A percentile compares a stretch with the other conserved stretches of the same genome.
Evolutionary conservation across 2,888 invertebrate genomes (phyloP).

Genomic region (Leptinotarsa juncta): DNA sequence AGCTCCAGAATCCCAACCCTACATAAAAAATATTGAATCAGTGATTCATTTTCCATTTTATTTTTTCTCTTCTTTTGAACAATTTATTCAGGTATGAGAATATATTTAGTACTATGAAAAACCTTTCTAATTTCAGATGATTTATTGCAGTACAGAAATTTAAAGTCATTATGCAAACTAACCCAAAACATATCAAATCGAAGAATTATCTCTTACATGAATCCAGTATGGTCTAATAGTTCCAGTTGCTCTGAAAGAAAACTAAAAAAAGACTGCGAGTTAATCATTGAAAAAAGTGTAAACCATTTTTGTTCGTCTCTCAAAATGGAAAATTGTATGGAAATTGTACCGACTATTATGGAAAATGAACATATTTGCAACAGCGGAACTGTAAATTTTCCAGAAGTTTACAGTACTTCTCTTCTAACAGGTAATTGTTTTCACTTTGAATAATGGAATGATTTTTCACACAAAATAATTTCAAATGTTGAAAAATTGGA

Average conservation of each 20-base stretch:
- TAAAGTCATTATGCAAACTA: constrained; percentile 45
- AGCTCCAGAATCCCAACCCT: too few species aligned
- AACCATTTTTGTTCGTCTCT: constrained; percentile 36
- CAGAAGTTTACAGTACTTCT: constrained; percentile 46
- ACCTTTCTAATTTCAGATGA: constrained; percentile 47
- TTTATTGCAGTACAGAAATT: constrained; percentile 47
- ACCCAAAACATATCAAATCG: constrained; percentile 32
- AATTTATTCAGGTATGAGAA: neutral
- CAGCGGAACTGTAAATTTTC: constrained; percentile 20
- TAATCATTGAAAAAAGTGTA: constrained; percentile 31
- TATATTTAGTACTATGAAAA: neutral
- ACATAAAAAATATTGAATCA: too few species aligned
- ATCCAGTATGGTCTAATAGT: constrained; percentile 40
- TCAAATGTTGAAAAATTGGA: neutral
- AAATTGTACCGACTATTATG: constrained; percentile 25
- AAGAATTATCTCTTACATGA: constrained; percentile 36
- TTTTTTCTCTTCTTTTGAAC: too few species aligned
- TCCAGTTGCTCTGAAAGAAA: constrained; percentile 36
- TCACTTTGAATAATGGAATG: neutral
- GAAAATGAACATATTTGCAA: constrained; percentile 33
- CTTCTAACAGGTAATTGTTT: constrained; percentile 44
- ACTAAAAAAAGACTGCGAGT: constrained; percentile 34
- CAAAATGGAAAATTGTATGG: constrained; percentile 37
- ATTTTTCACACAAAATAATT: neutral
- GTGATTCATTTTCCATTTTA: too few species aligned